Percentiles rank a stretch among this genome's conserved stretches.
These are phyloP conservation scores for Rhizomys pruinosus DNA, from an alignment of 2,113 vertebrate genomes.

Conservation along the genomic window DNA sequence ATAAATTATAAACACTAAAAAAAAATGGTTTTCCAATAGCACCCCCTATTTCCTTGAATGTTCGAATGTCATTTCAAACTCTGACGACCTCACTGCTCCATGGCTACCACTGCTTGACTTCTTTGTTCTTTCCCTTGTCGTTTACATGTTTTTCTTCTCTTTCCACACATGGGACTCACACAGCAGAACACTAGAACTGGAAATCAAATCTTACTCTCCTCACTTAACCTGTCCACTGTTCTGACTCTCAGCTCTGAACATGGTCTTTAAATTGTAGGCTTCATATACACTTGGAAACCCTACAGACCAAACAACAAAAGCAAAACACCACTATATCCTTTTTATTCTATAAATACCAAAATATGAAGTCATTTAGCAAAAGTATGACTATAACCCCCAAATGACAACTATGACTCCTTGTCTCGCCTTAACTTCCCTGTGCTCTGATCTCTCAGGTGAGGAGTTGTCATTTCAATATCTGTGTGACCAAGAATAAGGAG, in stretches of 20 bases:
- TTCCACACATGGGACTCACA: neutral
- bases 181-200: neutral
- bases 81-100: slow-evolving; percentile 14
- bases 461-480: neutral
- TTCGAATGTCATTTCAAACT: neutral
- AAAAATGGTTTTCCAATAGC: slow-evolving; percentile 1
- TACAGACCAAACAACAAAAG: neutral
- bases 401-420: neutral
- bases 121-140: neutral
- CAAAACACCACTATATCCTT: neutral
- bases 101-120: neutral
- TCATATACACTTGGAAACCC: neutral
- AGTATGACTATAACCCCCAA: slow-evolving; percentile 1
- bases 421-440: neutral
- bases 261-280: neutral
- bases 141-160: neutral
- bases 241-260: too few species aligned
- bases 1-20: too few species aligned
- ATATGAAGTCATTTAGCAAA: slow-evolving; percentile 17
- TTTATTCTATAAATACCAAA: slow-evolving; percentile 31
- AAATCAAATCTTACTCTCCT: neutral
- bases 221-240: too few species aligned
- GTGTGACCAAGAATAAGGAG: slow-evolving; percentile 2
- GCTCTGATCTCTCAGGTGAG: neutral
- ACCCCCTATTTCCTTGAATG: neutral